Evolutionary conservation across 92 coral and sea anemone species (phyloP).

Genomic region (Bergia puertoricense): DNA sequence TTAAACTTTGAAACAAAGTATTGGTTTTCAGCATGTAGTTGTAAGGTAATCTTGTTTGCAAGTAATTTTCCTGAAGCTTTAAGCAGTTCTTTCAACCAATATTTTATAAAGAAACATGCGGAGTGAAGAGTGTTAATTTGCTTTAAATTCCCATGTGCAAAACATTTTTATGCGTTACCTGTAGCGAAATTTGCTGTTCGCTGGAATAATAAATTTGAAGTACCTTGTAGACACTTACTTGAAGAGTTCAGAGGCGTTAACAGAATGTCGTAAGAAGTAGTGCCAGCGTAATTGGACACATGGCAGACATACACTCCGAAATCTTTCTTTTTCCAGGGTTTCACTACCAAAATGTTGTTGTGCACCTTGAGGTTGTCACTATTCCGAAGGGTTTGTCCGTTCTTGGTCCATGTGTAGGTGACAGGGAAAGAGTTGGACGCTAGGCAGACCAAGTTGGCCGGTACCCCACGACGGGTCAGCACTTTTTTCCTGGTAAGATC

Average conservation of each 20-base stretch:
- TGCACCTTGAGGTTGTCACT: slow-evolving; percentile 32
- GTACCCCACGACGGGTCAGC: slow-evolving; percentile 1
- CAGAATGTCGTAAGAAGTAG: neutral
- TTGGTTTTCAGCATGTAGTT: no score
- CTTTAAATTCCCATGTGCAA: no score
- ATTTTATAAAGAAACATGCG: no score
- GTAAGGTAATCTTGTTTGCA: no score
- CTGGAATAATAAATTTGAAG: no score
- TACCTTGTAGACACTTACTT: neutral
- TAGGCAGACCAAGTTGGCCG: slow-evolving; percentile 12
- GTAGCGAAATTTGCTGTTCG: neutral
- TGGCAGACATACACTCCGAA: slow-evolving; percentile 19
- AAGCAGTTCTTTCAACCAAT: no score
- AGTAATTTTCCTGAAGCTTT: no score
- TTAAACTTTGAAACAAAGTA: no score
- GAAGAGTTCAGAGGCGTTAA: neutral
- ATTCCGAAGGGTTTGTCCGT: slow-evolving; percentile 18
- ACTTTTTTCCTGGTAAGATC: slow-evolving; percentile 40
- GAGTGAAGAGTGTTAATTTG: no score
- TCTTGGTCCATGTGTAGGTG: slow-evolving; percentile 5
- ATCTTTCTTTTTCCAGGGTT: neutral
- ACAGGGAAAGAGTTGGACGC: slow-evolving; percentile 2
- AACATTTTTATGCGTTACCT: neutral
- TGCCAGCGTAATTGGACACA: slow-evolving; percentile 19
- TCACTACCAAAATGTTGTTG: slow-evolving; percentile 24